phyloP scores from a whole-genome alignment of 2,888 invertebrate genomes.

The Danaus chrysippus region DNA sequence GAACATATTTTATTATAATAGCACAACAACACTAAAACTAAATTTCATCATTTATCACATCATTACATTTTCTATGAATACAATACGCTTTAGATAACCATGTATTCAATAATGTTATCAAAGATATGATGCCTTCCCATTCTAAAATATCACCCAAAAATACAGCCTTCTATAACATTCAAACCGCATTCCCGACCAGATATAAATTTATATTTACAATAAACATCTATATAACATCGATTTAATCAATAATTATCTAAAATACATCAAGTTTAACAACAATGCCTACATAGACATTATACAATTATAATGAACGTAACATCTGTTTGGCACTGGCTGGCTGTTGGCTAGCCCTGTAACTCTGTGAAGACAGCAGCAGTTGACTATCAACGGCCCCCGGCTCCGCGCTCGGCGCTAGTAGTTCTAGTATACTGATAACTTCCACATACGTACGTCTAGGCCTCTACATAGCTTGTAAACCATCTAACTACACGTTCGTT shows the following conservation, averaged over 20 bases:
- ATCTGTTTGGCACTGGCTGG: constrained; percentile 25
- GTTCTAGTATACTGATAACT: constrained; percentile 3
- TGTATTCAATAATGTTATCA: constrained; percentile 60
- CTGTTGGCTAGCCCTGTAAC: constrained; percentile 40
- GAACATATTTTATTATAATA: constrained; percentile 76
- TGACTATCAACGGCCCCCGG: neutral
- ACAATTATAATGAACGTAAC: constrained; percentile 58
- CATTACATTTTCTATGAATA: constrained; percentile 57
- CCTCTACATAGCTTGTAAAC: constrained; percentile 17
- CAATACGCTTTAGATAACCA: constrained; percentile 40
- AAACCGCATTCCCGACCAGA: constrained; percentile 60
- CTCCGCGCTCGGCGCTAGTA: neutral
- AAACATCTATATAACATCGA: constrained; percentile 79
- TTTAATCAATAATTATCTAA: constrained; percentile 77
- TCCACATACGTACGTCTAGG: constrained; percentile 3
- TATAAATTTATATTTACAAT: constrained; percentile 72
- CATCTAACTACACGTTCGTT: constrained; percentile 11
- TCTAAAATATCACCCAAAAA: constrained; percentile 78
- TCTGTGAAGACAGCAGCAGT: constrained; percentile 30
- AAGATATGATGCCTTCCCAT: constrained; percentile 68
- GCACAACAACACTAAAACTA: constrained; percentile 78
- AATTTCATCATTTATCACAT: constrained; percentile 67
- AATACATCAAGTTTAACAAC: constrained; percentile 77
- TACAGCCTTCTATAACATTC: constrained; percentile 76
- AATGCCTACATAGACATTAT: constrained; percentile 67